Evolutionary conservation across 2,888 invertebrate genomes (phyloP).

Genomic region (Nasonovia ribisnigri): DNA sequence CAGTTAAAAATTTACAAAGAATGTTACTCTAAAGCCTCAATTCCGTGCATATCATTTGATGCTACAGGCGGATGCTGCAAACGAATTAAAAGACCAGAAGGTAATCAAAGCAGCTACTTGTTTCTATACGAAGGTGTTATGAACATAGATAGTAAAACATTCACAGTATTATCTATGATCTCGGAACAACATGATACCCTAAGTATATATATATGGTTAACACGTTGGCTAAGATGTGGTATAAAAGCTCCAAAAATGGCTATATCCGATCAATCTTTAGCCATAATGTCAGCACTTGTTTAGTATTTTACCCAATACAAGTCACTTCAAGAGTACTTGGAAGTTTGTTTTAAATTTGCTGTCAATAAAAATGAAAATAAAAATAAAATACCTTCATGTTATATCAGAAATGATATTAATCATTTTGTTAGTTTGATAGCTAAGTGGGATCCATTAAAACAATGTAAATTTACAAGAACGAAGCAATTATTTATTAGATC

Average conservation of each 20-base stretch:
- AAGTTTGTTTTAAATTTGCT: background rate
- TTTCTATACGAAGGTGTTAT: slow-evolving; percentile 4
- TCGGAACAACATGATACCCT: background rate
- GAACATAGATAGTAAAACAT: background rate
- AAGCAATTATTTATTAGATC: background rate
- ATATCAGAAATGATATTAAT: background rate
- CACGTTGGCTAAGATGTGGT: background rate
- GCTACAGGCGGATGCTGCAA: background rate
- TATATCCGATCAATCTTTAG: background rate
- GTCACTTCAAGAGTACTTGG: background rate
- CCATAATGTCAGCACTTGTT: background rate
- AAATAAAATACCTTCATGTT: background rate
- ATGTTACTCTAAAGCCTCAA: too few relatives aligned
- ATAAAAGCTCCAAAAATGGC: background rate
- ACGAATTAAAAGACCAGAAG: background rate
- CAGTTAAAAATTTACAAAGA: too few relatives aligned
- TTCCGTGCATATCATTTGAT: too few relatives aligned
- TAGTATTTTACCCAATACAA: background rate
- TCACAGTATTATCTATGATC: background rate
- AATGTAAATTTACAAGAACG: background rate
- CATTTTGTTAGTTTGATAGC: background rate
- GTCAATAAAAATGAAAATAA: background rate
- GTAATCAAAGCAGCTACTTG: background rate
- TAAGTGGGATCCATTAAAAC: background rate
- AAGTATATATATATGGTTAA: background rate